Conservation (phyloP, 1,140 invertebrate species). For the Polypedilum vanderplanki region DNA sequence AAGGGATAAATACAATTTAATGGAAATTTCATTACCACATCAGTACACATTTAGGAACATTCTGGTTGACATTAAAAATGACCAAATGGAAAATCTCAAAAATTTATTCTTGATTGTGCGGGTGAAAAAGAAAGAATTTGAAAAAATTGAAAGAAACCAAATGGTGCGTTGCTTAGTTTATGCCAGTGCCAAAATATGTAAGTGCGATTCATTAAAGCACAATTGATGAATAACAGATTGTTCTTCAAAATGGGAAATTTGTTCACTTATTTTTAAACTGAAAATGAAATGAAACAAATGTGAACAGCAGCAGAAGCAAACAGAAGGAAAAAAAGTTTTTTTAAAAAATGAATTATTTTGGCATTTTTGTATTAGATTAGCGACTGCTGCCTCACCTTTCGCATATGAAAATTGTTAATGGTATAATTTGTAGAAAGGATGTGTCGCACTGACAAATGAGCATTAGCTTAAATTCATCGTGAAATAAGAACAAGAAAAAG, state of each 20-base stretch:
- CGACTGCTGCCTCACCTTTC: too few species aligned
- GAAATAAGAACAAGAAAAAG: too few species aligned
- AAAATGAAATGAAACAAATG: slow-evolving; percentile 14
- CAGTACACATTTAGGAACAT: slow-evolving; percentile 3
- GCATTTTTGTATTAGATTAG: background rate
- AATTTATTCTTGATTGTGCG: background rate
- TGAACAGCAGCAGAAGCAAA: background rate
- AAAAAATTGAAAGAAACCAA: slow-evolving; percentile 7
- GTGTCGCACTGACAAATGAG: background rate
- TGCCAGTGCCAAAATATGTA: slow-evolving; percentile 6
- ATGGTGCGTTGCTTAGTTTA: background rate
- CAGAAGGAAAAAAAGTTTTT: too few species aligned
- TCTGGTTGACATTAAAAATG: background rate
- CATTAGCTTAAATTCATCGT: too few species aligned
- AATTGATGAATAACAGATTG: slow-evolving; percentile 26
- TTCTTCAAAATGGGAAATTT: background rate
- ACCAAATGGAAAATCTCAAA: background rate
- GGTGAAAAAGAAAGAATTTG: background rate
- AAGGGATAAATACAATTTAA: background rate
- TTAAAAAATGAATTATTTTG: background rate
- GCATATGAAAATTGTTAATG: background rate
- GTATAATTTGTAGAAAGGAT: slow-evolving; percentile 3
- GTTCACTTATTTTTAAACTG: background rate
- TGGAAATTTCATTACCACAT: slow-evolving; percentile 21
- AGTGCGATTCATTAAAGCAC: slow-evolving; percentile 16